These are phyloP conservation scores for Barypeithes pellucidus DNA, from an alignment of 2,888 invertebrate genomes.

Conservation along the genomic window DNA sequence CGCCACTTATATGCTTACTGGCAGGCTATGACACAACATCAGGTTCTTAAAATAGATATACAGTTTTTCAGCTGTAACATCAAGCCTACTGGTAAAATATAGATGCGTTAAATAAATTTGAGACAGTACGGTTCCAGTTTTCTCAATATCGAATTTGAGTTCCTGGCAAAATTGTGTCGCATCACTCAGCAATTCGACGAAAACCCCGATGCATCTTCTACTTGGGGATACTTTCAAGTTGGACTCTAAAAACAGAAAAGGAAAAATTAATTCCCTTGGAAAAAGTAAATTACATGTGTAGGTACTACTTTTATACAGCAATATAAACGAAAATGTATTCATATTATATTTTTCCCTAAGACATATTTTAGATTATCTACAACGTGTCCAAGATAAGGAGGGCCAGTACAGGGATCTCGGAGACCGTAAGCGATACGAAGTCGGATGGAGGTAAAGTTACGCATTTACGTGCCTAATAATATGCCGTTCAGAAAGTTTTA, in stretches of 20 bases:
- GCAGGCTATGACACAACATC: conserved; percentile 64
- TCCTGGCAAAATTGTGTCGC: conserved; percentile 64
- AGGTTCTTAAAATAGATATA: conserved; percentile 67
- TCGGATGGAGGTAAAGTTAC: no score
- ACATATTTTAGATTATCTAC: no score
- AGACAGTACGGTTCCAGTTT: conserved; percentile 65
- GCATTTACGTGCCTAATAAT: no score
- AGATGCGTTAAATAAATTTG: conserved; percentile 67
- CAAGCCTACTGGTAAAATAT: conserved; percentile 63
- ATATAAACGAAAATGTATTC: no score
- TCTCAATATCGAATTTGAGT: conserved; percentile 59
- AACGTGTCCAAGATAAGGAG: no score
- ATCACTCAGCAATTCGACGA: conserved; percentile 65
- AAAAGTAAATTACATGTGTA: no score
- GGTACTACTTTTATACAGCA: no score
- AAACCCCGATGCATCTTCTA: conserved; percentile 62
- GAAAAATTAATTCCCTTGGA: no score
- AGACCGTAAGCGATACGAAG: no score
- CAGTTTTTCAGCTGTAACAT: conserved; percentile 65
- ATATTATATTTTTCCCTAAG: no score
- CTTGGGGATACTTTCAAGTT: conserved; percentile 61
- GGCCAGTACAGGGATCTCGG: no score
- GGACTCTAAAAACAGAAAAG: conserved; percentile 59
- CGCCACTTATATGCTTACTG: conserved; percentile 64
- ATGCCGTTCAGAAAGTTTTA: no score